Evolutionary conservation across 1,140 invertebrate genomes (phyloP).

Genomic region (Teleogryllus occipitalis): DNA sequence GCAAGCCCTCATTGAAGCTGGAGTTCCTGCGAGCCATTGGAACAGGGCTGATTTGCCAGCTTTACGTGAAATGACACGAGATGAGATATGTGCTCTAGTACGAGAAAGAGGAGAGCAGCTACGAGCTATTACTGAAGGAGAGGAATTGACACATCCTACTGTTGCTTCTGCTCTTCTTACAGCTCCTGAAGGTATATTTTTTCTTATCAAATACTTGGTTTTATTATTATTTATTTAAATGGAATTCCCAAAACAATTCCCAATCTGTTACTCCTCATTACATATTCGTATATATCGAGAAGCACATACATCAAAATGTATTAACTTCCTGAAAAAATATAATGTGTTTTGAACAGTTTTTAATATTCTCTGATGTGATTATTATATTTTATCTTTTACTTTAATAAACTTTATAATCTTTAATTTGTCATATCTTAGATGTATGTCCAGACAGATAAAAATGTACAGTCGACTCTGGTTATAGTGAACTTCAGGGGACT

Average conservation of each 20-base stretch:
- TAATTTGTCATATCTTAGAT: no score
- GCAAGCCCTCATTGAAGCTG: conserved; percentile 66
- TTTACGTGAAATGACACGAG: conserved; percentile 48
- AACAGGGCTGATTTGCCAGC: conserved; percentile 60
- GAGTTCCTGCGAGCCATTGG: conserved; percentile 62
- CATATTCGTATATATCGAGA: no score
- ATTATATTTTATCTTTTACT: no score
- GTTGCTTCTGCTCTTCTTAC: not conserved
- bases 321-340: no score
- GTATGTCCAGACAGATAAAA: no score
- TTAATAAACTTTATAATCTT: no score
- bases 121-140: conserved; percentile 3
- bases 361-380: no score
- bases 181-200: not conserved
- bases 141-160: not conserved
- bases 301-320: no score
- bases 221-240: not conserved
- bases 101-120: conserved; percentile 43
- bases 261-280: no score
- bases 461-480: no score
- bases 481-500: no score
- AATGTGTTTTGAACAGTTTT: no score
- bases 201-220: not conserved
- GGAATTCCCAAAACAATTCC: not conserved
- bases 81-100: conserved; percentile 55